Conservation (phyloP, 1,140 invertebrate species). For the Acromyrmex heyeri region DNA sequence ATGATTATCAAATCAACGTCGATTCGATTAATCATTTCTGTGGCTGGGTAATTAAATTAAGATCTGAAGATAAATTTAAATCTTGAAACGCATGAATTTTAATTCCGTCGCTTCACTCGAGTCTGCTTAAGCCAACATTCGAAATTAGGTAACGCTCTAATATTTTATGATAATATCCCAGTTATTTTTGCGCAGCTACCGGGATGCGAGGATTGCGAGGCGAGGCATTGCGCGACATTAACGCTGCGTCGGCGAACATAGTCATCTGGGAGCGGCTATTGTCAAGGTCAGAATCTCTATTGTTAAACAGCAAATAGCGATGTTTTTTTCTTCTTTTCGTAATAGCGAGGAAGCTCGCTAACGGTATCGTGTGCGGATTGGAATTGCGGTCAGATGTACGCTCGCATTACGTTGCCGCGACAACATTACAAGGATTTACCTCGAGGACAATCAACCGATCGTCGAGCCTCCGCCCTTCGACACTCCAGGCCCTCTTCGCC, state of each 20-base stretch:
- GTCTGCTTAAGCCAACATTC: background rate
- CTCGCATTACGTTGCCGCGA: background rate
- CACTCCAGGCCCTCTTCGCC: slow-evolving; percentile 86
- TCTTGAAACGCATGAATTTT: background rate
- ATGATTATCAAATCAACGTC: too few relatives aligned
- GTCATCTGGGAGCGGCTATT: slow-evolving; percentile 80
- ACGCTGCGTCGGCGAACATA: slow-evolving; percentile 44
- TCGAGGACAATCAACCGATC: slow-evolving; percentile 85
- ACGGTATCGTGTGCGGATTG: background rate
- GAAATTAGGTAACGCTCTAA: background rate
- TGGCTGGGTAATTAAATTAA: background rate
- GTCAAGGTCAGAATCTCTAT: slow-evolving; percentile 74
- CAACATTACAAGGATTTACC: slow-evolving; percentile 76
- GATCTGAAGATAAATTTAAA: background rate
- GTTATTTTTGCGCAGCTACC: background rate
- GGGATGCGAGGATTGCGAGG: background rate
- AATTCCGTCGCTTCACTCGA: background rate
- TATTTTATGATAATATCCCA: background rate
- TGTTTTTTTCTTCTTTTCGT: slow-evolving; percentile 51
- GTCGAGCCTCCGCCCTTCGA: slow-evolving; percentile 84
- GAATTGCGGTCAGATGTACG: slow-evolving; percentile 6
- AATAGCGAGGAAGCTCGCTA: slow-evolving; percentile 52
- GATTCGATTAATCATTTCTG: too few relatives aligned
- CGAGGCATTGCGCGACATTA: slow-evolving; percentile 20
- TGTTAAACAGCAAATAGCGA: slow-evolving; percentile 63